Base-by-base conservation (phyloP, 2,888 invertebrate genomes). In the Orthonychiurus folsomi region DNA sequence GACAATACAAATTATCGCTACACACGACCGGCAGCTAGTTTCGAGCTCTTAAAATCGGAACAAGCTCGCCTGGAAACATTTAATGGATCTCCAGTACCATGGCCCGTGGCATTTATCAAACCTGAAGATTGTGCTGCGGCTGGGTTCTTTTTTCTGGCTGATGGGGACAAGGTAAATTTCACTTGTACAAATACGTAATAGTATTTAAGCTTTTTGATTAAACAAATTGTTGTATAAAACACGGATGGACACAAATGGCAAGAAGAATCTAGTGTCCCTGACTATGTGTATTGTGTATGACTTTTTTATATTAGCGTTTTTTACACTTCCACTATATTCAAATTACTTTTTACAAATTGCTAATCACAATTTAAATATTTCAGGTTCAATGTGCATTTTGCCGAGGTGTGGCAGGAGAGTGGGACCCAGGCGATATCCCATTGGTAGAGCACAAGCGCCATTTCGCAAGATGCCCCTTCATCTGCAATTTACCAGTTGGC, bases 341-440 rank as follows among this genome's bases (percentile, higher is more conserved):
- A n/a, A n/a, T n/a, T n/a, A n/a, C n/a, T n/a, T n/a, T n/a, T n/a
- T n/a, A n/a, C n/a, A n/a, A n/a, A n/a, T n/a, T n/a, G n/a, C n/a
- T n/a, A n/a, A n/a, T n/a, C n/a, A n/a, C n/a, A n/a, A n/a, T n/a
- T n/a, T n/a, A n/a, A n/a, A n/a, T n/a, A n/a, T n/a, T n/a, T n/a
- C n/a, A n/a, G n/a, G n/a, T n/a, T n/a, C 88, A 59, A 86, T 93
- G 93, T 77, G 88, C 86, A 1, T 92, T 86, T 81, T 93, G 93
- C 73, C 83, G 84, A 53, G 87, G 87, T 1, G 81, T 89, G 76
- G 85, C 92, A 63, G 86, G 86, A 75, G 81, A 84, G 64, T 93
- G 93, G 93, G 84, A 85, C 68, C 81, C 80, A 67, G 86, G 85
- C n/a, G 93, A 93, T 77, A 84, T 86, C 75, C 88, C 91, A 1